phyloP scores from a whole-genome alignment of 2,888 invertebrate genomes.

The Pristionchus entomophagus region DNA sequence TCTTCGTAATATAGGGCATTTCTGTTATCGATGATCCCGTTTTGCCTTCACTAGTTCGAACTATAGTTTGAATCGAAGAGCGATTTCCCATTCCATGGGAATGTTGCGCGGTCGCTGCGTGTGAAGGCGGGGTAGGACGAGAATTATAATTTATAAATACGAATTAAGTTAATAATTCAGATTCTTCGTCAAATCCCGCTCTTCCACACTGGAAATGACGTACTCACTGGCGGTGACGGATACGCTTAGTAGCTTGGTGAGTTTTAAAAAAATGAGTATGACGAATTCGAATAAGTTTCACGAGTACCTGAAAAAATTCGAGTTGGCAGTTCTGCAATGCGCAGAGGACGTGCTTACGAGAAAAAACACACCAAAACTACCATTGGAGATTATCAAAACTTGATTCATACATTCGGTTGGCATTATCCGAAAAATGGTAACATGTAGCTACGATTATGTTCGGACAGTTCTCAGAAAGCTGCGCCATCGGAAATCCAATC shows the following conservation, averaged over 20 bases:
- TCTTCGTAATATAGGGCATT: too few relatives aligned
- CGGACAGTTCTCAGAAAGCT: too few relatives aligned
- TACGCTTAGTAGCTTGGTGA: conserved; percentile 61
- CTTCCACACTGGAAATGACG: conserved; percentile 61
- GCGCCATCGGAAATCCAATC: too few relatives aligned
- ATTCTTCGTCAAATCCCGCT: conserved; percentile 50
- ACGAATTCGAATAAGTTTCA: neutral
- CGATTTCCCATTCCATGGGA: neutral
- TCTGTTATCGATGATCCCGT: too few relatives aligned
- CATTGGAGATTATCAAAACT: too few relatives aligned
- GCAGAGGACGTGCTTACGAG: too few relatives aligned
- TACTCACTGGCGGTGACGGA: conserved; percentile 65
- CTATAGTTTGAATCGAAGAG: too few relatives aligned
- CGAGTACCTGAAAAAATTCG: neutral
- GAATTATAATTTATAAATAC: neutral
- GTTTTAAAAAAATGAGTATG: neutral
- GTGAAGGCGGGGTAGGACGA: neutral
- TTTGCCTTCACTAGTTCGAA: too few relatives aligned
- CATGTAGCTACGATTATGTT: too few relatives aligned
- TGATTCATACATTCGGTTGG: too few relatives aligned
- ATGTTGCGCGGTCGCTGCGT: neutral
- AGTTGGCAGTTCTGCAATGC: neutral
- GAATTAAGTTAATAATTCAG: conserved; percentile 34
- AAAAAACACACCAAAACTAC: too few relatives aligned
- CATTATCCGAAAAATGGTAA: too few relatives aligned